These are phyloP conservation scores for Patagioenas fasciata DNA, from an alignment of 2,113 vertebrate species.

Conservation along the genomic window DNA sequence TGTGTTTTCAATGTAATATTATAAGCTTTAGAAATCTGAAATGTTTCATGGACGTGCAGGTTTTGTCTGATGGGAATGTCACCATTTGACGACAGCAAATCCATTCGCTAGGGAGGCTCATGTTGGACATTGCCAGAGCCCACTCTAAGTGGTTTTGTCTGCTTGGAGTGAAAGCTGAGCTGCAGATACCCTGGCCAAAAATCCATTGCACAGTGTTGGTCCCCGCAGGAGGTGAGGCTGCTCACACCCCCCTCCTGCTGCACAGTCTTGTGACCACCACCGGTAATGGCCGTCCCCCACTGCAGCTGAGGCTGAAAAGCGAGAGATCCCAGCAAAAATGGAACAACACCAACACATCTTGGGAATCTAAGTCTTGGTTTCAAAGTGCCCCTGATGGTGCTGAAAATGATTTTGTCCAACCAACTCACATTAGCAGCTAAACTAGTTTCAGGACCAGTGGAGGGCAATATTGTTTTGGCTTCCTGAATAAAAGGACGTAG, in stretches of 20 bases:
- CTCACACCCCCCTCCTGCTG: not conserved
- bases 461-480: slow-evolving; percentile 67
- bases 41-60: not conserved
- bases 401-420: not conserved
- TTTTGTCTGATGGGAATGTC: not conserved
- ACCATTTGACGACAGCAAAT: not conserved
- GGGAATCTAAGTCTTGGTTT: not conserved
- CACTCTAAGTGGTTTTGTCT: not conserved
- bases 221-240: not conserved
- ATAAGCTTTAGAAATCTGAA: not conserved
- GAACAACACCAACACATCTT: not conserved
- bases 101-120: not conserved
- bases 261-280: rapidly evolving
- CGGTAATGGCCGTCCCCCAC: not conserved
- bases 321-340: not conserved
- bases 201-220: not conserved
- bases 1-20: not conserved
- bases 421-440: slow-evolving; percentile 43
- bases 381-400: slow-evolving; percentile 20
- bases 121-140: not conserved
- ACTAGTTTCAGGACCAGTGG: slow-evolving; percentile 61
- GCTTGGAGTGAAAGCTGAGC: not conserved
- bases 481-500: not conserved
- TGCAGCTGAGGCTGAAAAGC: not conserved
- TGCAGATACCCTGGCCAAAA: not conserved